Evolutionary conservation across 2,797 vertebrate species (phyloP).

Genomic region (Periophthalmus magnuspinnatus): DNA sequence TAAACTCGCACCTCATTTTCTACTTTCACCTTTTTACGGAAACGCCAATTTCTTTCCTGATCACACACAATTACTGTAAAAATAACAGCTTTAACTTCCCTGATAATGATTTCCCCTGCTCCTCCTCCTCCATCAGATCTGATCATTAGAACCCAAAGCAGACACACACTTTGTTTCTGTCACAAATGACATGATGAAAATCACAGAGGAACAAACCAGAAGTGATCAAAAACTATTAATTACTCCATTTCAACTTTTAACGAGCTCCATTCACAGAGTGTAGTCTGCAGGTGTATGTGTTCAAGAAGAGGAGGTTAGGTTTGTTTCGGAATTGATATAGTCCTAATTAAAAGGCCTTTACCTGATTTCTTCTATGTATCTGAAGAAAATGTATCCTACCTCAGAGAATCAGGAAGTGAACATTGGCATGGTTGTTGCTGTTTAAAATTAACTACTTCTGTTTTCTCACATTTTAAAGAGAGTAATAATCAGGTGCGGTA

Average conservation of each 20-base stretch:
- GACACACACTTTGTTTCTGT: neutral
- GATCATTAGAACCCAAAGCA: constrained; percentile 3
- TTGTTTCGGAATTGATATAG: neutral
- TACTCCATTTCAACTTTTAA: constrained; percentile 3
- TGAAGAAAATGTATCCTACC: too few relatives aligned
- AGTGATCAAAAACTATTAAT: neutral
- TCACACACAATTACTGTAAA: constrained; percentile 15
- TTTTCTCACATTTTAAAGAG: too few relatives aligned
- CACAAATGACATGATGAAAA: neutral
- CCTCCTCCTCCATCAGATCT: neutral
- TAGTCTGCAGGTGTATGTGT: neutral
- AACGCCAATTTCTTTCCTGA: constrained; percentile 7
- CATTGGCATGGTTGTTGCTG: too few relatives aligned
- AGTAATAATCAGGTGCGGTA: too few relatives aligned
- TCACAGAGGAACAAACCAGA: neutral
- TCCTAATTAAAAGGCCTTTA: too few relatives aligned
- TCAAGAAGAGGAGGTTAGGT: neutral
- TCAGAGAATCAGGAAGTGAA: too few relatives aligned
- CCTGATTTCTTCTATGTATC: too few relatives aligned
- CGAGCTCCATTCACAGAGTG: neutral
- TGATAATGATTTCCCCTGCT: constrained; percentile 12
- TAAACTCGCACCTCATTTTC: constrained; percentile 7
- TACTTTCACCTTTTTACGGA: constrained; percentile 4
- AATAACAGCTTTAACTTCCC: constrained; percentile 12
- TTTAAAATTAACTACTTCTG: too few relatives aligned